These are phyloP conservation scores for Nemapogon koenigi DNA, from an alignment of 2,888 invertebrate genomes.

Conservation along the genomic window DNA sequence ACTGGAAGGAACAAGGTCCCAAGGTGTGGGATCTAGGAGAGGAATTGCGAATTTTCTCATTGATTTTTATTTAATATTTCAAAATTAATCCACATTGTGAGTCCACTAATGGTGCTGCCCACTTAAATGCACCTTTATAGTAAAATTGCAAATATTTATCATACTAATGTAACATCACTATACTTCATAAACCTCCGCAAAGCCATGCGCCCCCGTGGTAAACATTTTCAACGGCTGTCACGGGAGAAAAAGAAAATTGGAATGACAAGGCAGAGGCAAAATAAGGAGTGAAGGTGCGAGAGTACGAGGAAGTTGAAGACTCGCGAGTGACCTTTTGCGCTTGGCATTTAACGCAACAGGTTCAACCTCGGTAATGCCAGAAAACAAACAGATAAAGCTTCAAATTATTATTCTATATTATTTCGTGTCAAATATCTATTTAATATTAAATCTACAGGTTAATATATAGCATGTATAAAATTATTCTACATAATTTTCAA, in stretches of 20 bases:
- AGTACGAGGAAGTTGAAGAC: conserved; percentile 23
- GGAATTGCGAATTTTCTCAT: conserved; percentile 36
- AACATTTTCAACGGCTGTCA: conserved; percentile 34
- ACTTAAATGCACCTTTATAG: conserved; percentile 35
- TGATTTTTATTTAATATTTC: neutral
- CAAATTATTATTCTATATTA: conserved; percentile 11
- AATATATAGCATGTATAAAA: no score
- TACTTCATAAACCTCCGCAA: conserved; percentile 27
- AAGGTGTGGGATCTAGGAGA: neutral
- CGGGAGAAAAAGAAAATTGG: conserved; percentile 26
- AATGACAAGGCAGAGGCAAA: conserved; percentile 48
- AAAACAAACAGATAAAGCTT: conserved; percentile 66
- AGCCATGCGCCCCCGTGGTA: conserved; percentile 55
- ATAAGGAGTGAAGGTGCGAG: conserved; percentile 49
- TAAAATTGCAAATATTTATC: conserved; percentile 19
- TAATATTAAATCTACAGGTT: no score
- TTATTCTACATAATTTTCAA: neutral
- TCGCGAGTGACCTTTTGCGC: conserved; percentile 25
- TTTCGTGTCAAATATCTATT: neutral
- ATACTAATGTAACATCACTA: conserved; percentile 21
- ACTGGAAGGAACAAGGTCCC: neutral
- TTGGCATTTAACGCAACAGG: conserved; percentile 25
- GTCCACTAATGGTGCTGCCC: conserved; percentile 59
- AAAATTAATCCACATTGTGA: conserved; percentile 25
- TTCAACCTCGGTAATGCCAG: conserved; percentile 57